Conservation (phyloP, 2,113 vertebrate species). For the Prochilodus magdalenae region DNA sequence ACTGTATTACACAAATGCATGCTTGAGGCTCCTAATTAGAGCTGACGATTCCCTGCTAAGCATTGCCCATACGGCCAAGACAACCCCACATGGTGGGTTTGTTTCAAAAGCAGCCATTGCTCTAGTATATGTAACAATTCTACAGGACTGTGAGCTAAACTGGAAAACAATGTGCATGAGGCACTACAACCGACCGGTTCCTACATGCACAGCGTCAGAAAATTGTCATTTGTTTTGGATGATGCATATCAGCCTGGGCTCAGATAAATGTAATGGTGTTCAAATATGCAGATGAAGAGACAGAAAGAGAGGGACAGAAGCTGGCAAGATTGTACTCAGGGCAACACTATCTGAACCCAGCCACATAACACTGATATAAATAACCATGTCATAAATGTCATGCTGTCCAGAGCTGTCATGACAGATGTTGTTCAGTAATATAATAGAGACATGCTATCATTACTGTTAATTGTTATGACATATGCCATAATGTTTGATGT, state of each 20-base stretch:
- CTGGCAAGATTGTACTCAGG: background rate
- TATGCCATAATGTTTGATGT: too few relatives aligned
- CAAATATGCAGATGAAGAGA: background rate
- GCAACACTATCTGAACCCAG: too few relatives aligned
- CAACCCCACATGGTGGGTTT: background rate
- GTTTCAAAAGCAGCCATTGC: background rate
- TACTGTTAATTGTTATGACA: too few relatives aligned
- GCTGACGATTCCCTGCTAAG: background rate
- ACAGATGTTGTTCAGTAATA: too few relatives aligned
- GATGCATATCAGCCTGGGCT: background rate
- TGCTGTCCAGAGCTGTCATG: too few relatives aligned
- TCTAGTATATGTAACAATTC: background rate
- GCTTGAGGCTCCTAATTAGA: background rate
- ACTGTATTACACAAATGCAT: background rate
- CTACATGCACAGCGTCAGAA: background rate
- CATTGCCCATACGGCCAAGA: background rate
- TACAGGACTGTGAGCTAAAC: background rate
- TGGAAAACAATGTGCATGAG: background rate
- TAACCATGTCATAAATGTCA: too few relatives aligned
- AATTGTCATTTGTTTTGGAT: background rate
- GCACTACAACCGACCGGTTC: background rate
- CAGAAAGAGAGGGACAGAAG: background rate
- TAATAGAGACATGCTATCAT: too few relatives aligned
- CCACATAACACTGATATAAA: too few relatives aligned
- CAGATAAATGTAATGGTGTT: background rate